Evolutionary conservation across 1,140 invertebrate genomes (phyloP).

Genomic region (Drosophila arawakana): DNA sequence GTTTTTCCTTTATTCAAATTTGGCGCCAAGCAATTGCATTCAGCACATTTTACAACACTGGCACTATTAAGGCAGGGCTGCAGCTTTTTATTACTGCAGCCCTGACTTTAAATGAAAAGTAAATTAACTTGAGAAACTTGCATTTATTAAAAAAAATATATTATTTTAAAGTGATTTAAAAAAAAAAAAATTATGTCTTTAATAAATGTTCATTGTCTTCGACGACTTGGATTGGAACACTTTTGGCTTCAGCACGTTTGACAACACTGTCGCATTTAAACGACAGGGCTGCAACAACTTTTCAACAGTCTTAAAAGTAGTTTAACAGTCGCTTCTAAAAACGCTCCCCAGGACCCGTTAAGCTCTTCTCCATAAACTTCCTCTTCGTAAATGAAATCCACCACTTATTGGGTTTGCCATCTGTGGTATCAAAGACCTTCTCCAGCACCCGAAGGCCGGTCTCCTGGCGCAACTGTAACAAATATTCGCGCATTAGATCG

Average conservation of each 20-base stretch:
- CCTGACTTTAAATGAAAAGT: too few species aligned
- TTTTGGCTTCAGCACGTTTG: not conserved
- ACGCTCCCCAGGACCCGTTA: slow-evolving; percentile 84
- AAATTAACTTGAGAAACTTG: too few species aligned
- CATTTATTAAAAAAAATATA: too few species aligned
- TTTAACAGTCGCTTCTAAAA: slow-evolving; percentile 4
- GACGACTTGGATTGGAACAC: not conserved
- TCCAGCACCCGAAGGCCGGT: slow-evolving; percentile 95
- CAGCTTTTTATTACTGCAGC: too few species aligned
- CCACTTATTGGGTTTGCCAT: slow-evolving; percentile 99
- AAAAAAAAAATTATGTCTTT: slow-evolving; percentile 43
- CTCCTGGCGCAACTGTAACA: slow-evolving; percentile 98
- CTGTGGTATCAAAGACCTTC: slow-evolving; percentile 94
- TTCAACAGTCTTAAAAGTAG: slow-evolving; percentile 6
- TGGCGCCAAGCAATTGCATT: slow-evolving; percentile 4
- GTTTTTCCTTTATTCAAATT: not conserved
- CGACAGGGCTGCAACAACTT: slow-evolving; percentile 9
- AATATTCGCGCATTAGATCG: slow-evolving; percentile 95
- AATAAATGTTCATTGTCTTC: slow-evolving; percentile 63
- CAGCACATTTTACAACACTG: too few species aligned
- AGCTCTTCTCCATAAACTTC: slow-evolving; percentile 99
- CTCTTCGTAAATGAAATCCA: slow-evolving; percentile 99
- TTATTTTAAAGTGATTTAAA: not conserved
- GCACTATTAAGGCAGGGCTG: too few species aligned
- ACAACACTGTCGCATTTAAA: slow-evolving; percentile 5